A percentile compares a stretch with the other conserved stretches of the same genome.
These are phyloP conservation scores for Garrulus glandarius DNA, from an alignment of 2,797 vertebrate species.

Conservation along the genomic window DNA sequence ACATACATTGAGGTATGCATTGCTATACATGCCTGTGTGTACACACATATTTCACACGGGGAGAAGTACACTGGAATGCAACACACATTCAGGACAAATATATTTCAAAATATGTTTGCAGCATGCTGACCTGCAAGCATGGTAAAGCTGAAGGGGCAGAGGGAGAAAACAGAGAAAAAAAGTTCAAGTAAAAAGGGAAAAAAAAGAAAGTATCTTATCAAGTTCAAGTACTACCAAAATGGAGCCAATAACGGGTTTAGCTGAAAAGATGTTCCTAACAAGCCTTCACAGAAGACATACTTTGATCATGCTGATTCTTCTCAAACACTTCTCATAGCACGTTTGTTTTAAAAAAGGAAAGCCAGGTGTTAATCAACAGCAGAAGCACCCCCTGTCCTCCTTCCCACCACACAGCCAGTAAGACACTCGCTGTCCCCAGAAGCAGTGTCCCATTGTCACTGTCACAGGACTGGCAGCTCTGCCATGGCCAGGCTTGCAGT, in stretches of 20 bases:
- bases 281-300: background rate
- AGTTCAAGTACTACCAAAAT: background rate
- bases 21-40: rapidly evolving
- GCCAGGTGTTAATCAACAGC: background rate
- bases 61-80: background rate
- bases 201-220: background rate
- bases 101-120: background rate
- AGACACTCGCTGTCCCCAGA: background rate
- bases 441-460: background rate
- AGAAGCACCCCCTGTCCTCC: background rate
- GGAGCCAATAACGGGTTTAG: background rate
- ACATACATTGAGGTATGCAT: background rate
- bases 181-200: background rate
- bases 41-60: background rate
- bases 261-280: background rate
- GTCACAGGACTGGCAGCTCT: background rate
- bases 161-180: background rate
- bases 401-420: background rate
- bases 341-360: background rate
- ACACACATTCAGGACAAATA: background rate
- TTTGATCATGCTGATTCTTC: background rate
- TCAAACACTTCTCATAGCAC: background rate
- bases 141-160: background rate
- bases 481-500: background rate
- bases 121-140: background rate